Conservation (phyloP, 1,140 invertebrate genomes). For the Artemia franciscana region DNA sequence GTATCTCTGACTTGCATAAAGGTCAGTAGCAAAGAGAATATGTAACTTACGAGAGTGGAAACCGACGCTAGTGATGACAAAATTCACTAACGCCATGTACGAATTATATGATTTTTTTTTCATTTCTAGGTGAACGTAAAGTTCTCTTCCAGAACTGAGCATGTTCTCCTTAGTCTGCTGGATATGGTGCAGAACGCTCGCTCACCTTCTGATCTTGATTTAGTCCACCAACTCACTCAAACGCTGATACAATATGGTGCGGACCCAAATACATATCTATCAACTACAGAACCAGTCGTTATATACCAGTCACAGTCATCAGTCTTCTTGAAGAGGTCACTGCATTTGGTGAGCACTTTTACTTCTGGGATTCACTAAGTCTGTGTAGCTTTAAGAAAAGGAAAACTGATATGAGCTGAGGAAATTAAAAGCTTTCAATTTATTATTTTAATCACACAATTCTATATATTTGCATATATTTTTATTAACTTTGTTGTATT, state of each 20-base stretch:
- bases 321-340: constrained; percentile 32
- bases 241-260: constrained; percentile 32
- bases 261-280: constrained; percentile 19
- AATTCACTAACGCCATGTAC: too few relatives aligned
- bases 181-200: constrained; percentile 44
- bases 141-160: constrained; percentile 29
- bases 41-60: too few relatives aligned
- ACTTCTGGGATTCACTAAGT: not conserved
- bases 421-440: too few relatives aligned
- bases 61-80: too few relatives aligned
- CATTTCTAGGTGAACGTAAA: constrained; percentile 22
- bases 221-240: constrained; percentile 38
- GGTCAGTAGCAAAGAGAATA: too few relatives aligned
- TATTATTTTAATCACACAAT: too few relatives aligned
- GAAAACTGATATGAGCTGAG: too few relatives aligned
- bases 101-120: too few relatives aligned
- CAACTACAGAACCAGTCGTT: constrained; percentile 18
- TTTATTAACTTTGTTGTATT: too few relatives aligned
- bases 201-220: constrained; percentile 32
- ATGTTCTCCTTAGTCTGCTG: constrained; percentile 35
- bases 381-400: not conserved
- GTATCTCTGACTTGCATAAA: too few relatives aligned
- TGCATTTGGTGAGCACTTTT: constrained; percentile 27
- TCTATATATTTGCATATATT: too few relatives aligned
- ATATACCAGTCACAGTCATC: constrained; percentile 25